Percentiles rank a stretch among this genome's conserved stretches.
Evolutionary conservation across 2,888 invertebrate genomes (phyloP).

Genomic region (Melolontha melolontha): DNA sequence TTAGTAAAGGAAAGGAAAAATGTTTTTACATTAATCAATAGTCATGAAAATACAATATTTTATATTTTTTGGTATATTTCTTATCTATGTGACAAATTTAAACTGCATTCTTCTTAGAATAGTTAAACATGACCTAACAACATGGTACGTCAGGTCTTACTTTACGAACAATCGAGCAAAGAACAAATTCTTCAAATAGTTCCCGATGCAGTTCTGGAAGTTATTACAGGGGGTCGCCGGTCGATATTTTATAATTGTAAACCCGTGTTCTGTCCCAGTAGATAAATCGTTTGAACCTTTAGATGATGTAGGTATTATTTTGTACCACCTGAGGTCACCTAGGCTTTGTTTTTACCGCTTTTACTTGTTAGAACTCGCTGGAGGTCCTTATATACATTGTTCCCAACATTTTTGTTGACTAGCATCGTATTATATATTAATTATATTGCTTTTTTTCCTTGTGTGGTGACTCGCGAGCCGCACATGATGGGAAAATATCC

Average conservation of each 20-base stretch:
- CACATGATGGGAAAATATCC: conserved; percentile 37
- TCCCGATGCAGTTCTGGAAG: conserved; percentile 37
- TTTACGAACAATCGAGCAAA: conserved; percentile 36
- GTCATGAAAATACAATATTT: no score
- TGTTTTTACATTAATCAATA: no score
- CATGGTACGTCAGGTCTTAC: conserved; percentile 16
- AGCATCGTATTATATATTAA: conserved; percentile 49
- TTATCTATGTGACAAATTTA: no score
- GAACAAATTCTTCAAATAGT: conserved; percentile 45
- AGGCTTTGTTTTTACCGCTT: conserved; percentile 59
- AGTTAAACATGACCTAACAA: no score
- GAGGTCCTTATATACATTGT: conserved; percentile 55
- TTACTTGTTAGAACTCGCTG: conserved; percentile 56
- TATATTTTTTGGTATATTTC: no score
- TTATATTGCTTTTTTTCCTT: conserved; percentile 46
- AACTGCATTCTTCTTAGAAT: no score
- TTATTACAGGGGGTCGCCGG: conserved; percentile 43
- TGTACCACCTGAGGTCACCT: conserved; percentile 57
- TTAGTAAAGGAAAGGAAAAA: no score
- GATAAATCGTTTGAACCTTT: conserved; percentile 58
- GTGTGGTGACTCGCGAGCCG: conserved; percentile 4
- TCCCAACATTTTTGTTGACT: conserved; percentile 49
- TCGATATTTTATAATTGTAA: conserved; percentile 57
- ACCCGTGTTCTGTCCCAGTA: conserved; percentile 56
- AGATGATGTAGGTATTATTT: conserved; percentile 60